A percentile compares a stretch with the other conserved stretches of the same genome.
phyloP scores from a whole-genome alignment of 2,888 invertebrate genomes.

The Latheticus oryzae region DNA sequence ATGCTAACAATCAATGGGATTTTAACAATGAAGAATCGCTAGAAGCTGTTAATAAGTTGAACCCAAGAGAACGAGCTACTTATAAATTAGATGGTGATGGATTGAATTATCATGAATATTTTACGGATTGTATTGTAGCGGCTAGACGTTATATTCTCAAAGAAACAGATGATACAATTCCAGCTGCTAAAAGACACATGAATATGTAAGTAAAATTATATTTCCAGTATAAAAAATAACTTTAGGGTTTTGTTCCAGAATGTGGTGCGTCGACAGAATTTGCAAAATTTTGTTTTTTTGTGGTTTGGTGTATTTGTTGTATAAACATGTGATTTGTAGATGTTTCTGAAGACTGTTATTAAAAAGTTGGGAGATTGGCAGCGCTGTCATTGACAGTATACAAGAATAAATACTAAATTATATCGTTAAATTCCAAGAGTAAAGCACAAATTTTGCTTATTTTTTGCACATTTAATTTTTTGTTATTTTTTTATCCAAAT shows the following conservation, averaged over 20 bases:
- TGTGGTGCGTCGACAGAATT: slow-evolving; percentile 86
- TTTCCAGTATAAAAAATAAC: slow-evolving; percentile 5
- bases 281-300: slow-evolving; percentile 76
- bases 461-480: no score
- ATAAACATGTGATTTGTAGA: no score
- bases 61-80: slow-evolving; percentile 72
- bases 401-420: no score
- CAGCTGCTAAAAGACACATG: slow-evolving; percentile 83
- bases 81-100: slow-evolving; percentile 78
- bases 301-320: slow-evolving; percentile 71
- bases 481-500: no score
- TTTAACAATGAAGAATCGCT: slow-evolving; percentile 77
- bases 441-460: no score
- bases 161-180: slow-evolving; percentile 82
- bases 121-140: slow-evolving; percentile 83
- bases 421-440: no score
- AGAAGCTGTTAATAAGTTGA: slow-evolving; percentile 71
- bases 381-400: no score
- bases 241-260: slow-evolving; percentile 71
- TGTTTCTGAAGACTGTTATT: no score
- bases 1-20: slow-evolving; percentile 91
- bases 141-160: slow-evolving; percentile 84
- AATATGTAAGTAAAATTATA: slow-evolving; percentile 73
- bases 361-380: no score
- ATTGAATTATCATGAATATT: slow-evolving; percentile 82